These are phyloP conservation scores for Sylvietta virens DNA, from an alignment of 2,113 vertebrate species.

Conservation along the genomic window DNA sequence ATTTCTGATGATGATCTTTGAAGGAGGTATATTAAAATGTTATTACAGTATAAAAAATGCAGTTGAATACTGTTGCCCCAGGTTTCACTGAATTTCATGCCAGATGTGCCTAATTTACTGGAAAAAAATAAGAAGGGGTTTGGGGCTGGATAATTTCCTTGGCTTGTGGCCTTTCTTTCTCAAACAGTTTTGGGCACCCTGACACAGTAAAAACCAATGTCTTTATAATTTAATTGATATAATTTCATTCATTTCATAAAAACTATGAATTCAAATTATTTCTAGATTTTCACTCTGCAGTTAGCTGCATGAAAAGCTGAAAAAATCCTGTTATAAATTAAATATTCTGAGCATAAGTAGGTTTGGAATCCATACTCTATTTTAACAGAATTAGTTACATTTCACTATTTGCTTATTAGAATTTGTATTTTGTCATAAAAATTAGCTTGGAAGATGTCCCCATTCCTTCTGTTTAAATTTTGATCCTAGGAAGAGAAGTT, in stretches of 20 bases:
- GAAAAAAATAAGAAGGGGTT: neutral
- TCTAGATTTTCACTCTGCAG: neutral
- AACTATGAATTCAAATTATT: neutral
- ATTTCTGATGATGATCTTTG: neutral
- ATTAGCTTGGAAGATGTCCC: neutral
- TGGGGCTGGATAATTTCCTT: neutral
- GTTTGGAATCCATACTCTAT: neutral
- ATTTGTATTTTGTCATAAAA: neutral
- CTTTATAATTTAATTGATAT: neutral
- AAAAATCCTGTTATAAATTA: neutral
- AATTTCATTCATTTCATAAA: neutral
- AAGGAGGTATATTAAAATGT: neutral
- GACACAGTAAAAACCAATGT: neutral
- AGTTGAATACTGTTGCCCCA: neutral
- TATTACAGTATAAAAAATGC: neutral
- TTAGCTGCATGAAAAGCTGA: neutral
- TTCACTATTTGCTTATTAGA: neutral
- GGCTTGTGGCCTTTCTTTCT: neutral
- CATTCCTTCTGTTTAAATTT: neutral
- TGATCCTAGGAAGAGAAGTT: neutral
- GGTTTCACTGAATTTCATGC: neutral
- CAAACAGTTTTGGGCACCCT: neutral
- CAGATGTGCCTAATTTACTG: neutral
- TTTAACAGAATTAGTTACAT: neutral
- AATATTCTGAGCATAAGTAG: neutral